Conservation (phyloP, 2,113 vertebrate genomes). For the Cynoglossus semilaevis region DNA sequence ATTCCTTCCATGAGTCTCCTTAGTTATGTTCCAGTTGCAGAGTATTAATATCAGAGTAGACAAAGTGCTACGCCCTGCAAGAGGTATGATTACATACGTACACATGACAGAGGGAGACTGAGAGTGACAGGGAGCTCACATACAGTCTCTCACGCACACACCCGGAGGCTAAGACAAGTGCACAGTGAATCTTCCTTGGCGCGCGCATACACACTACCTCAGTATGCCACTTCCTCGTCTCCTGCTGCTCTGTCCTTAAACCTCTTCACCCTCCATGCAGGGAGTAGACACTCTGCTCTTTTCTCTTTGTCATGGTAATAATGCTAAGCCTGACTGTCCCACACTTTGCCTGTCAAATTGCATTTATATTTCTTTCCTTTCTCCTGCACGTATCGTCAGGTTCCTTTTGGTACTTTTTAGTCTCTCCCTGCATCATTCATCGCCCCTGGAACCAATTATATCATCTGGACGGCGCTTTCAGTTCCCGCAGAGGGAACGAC, state of each 20-base stretch:
- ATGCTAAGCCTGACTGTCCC: conserved; percentile 76
- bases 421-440: conserved; percentile 62
- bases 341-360: conserved; percentile 78
- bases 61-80: conserved; percentile 50
- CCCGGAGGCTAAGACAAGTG: conserved; percentile 18
- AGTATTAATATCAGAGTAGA: conserved; percentile 64
- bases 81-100: conserved; percentile 41
- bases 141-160: conserved; percentile 32
- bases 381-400: conserved; percentile 63
- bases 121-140: conserved; percentile 7
- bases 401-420: conserved; percentile 61
- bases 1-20: conserved; percentile 25
- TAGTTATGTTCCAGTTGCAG: conserved; percentile 42
- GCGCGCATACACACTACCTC: conserved; percentile 45
- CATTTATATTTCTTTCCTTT: conserved; percentile 73
- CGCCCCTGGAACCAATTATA: conserved; percentile 76
- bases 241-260: conserved; percentile 75
- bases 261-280: conserved; percentile 70
- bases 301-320: conserved; percentile 80
- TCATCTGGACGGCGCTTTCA: conserved; percentile 62
- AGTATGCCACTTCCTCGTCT: conserved; percentile 75
- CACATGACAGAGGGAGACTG: conserved; percentile 35
- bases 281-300: conserved; percentile 67
- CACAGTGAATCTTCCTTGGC: conserved; percentile 9
- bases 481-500: conserved; percentile 41